phyloP scores from a whole-genome alignment of 2,113 vertebrate genomes.

The Sapayoa aenigma region DNA sequence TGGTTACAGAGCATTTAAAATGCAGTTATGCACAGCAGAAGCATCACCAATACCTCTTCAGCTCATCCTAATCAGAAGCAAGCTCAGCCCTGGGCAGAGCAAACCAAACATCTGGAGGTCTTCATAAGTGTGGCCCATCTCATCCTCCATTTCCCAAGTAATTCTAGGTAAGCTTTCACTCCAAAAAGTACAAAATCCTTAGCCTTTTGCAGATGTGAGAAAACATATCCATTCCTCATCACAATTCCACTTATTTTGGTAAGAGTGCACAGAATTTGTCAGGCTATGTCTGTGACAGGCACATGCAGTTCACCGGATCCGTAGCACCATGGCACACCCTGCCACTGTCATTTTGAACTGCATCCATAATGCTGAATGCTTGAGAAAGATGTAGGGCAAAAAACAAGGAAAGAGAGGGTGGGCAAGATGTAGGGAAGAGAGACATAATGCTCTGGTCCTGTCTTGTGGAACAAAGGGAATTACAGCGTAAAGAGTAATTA shows the following conservation, averaged over 20 bases:
- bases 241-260: background rate
- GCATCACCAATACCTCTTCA: background rate
- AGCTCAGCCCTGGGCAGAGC: background rate
- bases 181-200: background rate
- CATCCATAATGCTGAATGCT: background rate
- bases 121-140: background rate
- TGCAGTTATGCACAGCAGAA: background rate
- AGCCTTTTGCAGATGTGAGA: background rate
- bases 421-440: background rate
- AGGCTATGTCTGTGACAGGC: background rate
- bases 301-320: background rate
- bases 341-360: background rate
- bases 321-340: rapidly evolving
- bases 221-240: background rate
- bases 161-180: background rate
- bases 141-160: background rate
- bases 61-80: background rate
- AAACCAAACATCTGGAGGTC: background rate
- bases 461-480: background rate
- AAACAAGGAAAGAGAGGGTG: background rate
- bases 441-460: background rate
- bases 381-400: background rate
- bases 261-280: background rate
- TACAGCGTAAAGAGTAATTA: background rate
- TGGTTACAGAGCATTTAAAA: background rate